Conservation (phyloP, 2,888 invertebrate genomes). For the Athalia cordata region DNA sequence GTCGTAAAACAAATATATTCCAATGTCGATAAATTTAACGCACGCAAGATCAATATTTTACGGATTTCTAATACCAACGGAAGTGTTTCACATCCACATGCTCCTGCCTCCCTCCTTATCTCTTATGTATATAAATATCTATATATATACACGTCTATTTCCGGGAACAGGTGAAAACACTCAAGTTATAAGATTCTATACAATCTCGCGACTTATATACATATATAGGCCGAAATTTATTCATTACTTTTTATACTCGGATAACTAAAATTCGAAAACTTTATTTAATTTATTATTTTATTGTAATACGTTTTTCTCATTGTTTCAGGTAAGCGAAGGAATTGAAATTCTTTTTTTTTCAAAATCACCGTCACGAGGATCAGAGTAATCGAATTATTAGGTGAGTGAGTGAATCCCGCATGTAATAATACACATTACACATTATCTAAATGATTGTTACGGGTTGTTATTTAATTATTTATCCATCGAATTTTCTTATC, state of each 20-base stretch:
- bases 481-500: too few species aligned
- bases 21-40: constrained; percentile 44
- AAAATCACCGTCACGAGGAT: background rate
- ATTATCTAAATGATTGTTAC: too few species aligned
- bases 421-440: background rate
- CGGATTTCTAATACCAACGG: constrained; percentile 25
- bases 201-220: constrained; percentile 2
- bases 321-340: constrained; percentile 33
- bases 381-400: background rate
- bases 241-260: background rate
- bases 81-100: constrained; percentile 36
- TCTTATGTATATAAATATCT: background rate
- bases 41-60: constrained; percentile 44
- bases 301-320: background rate
- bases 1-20: constrained; percentile 42
- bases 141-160: background rate
- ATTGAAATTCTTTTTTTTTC: too few species aligned
- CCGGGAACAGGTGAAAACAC: constrained; percentile 7
- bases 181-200: background rate
- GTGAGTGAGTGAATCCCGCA: background rate
- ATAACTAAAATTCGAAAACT: constrained; percentile 12
- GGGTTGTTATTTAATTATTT: too few species aligned
- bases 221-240: constrained; percentile 17
- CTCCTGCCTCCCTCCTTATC: background rate
- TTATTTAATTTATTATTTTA: background rate